Percentiles rank a stretch among this genome's conserved stretches.
Evolutionary conservation across 2,797 vertebrate species (phyloP).

Genomic region (Pangasius djambal): DNA sequence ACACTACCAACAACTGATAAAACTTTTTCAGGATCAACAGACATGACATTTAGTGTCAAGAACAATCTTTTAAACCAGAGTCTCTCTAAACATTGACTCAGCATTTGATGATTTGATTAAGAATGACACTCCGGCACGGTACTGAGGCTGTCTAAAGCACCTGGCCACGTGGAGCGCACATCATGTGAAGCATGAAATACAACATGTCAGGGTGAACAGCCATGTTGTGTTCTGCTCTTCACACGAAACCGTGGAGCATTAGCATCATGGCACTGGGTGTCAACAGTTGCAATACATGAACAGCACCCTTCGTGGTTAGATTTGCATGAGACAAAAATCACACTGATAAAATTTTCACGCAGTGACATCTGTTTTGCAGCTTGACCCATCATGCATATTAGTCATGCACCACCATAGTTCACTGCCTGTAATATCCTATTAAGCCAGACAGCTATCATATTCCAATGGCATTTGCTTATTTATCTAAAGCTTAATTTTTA

Average conservation of each 20-base stretch:
- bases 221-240: not conserved
- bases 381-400: slow-evolving; percentile 12
- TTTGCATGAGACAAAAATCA: slow-evolving; percentile 5
- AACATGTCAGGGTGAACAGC: slow-evolving; percentile 15
- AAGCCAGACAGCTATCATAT: slow-evolving; percentile 27
- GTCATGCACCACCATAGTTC: slow-evolving; percentile 11
- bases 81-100: not conserved
- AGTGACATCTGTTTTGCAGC: slow-evolving; percentile 18
- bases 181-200: not conserved
- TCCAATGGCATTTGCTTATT: slow-evolving; percentile 9
- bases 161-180: not conserved
- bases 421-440: not conserved
- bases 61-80: not conserved
- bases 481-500: not conserved
- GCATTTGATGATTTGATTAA: not conserved
- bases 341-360: not conserved
- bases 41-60: not conserved
- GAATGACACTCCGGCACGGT: not conserved
- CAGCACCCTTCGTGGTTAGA: not conserved
- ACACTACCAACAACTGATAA: not conserved
- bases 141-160: not conserved
- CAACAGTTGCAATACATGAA: slow-evolving; percentile 13
- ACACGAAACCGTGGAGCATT: not conserved
- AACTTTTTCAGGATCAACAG: not conserved
- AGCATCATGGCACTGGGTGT: not conserved